Base-by-base conservation (phyloP, 2,888 invertebrate genomes). In the Sinohyriopsis cumingii region DNA sequence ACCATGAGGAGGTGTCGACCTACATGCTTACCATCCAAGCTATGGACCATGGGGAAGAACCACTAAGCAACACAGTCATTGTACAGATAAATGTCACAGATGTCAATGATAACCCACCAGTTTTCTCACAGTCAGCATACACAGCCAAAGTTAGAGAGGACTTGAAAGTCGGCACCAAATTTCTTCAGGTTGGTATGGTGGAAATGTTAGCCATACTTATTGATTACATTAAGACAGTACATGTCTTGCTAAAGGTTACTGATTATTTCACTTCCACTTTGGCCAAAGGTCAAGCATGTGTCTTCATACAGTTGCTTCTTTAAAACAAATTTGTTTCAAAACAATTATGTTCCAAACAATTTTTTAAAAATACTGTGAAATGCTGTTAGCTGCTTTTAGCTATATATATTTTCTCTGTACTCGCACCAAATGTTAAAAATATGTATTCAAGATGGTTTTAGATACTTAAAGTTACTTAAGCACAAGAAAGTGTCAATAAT, bases 1-100 rank as follows among this genome's bases (percentile, higher is more conserved):
- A 98, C 91, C 96, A 94, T 90, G 98, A 98, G 91, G 93, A 94
- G 77, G 94, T 95, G 0, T 93, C 93, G 77, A 94, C 95, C 86
- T 97, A 96, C 90, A 94, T 95, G 82, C 91, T 98, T 67, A 96
- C 96, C 0, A 94, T 97, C 76, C 95, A 96, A 90, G 97, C 97
- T 4, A 93, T 95, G 28, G 98, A 98, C 90, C 95, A 95, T 0
- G 97, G 97, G 12, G 92, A 93, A 22, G 96, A 96, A 4, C 96
- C 98, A 20, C 92, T 98, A 59, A 95, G 95, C 88, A 96, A 95
- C 89, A 94, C 95, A 77, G 95, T 96, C 6, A 93, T 95, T 24
- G 93, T 97, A 68, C 96, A 96, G 89, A 93, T 98, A 77, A 94
- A 95, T 12, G 82, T 89, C 57, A 86, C 86, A 6, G 89, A 89